These are phyloP conservation scores for Schlechtendalia chinensis DNA, from an alignment of 1,140 invertebrate species.

Conservation along the genomic window DNA sequence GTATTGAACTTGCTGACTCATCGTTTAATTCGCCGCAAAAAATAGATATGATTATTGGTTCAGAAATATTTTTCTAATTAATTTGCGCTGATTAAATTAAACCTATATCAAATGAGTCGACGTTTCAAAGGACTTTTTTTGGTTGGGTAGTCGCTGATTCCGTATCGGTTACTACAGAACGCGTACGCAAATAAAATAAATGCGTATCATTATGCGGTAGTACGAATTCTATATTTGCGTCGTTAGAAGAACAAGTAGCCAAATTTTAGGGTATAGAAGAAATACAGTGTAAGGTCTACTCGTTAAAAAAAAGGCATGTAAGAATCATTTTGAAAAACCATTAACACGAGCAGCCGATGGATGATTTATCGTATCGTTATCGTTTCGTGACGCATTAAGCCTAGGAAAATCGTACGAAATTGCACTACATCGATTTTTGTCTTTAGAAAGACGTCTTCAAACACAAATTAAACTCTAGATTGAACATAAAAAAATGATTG, in stretches of 20 bases:
- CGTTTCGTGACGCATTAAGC: no score
- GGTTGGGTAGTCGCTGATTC: not conserved
- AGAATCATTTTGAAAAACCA: not conserved
- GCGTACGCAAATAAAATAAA: not conserved
- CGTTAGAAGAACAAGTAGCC: not conserved
- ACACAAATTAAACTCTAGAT: not conserved
- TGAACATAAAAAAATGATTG: not conserved
- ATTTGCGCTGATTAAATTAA: not conserved
- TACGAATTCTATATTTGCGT: not conserved
- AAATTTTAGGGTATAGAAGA: constrained; percentile 3
- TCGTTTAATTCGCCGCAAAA: not conserved
- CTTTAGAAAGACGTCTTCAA: no score
- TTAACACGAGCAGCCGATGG: not conserved
- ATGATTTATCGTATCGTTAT: not conserved
- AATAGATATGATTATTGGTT: not conserved
- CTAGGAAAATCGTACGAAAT: no score
- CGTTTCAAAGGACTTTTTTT: not conserved
- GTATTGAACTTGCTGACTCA: not conserved
- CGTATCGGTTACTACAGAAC: no score
- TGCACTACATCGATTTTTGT: no score
- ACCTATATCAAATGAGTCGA: not conserved
- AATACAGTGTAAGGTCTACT: not conserved
- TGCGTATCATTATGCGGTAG: not conserved
- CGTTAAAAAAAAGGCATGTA: not conserved
- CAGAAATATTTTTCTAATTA: not conserved